Evolutionary conservation across 1,140 invertebrate genomes (phyloP).

Genomic region (Lasioglossum albipes): DNA sequence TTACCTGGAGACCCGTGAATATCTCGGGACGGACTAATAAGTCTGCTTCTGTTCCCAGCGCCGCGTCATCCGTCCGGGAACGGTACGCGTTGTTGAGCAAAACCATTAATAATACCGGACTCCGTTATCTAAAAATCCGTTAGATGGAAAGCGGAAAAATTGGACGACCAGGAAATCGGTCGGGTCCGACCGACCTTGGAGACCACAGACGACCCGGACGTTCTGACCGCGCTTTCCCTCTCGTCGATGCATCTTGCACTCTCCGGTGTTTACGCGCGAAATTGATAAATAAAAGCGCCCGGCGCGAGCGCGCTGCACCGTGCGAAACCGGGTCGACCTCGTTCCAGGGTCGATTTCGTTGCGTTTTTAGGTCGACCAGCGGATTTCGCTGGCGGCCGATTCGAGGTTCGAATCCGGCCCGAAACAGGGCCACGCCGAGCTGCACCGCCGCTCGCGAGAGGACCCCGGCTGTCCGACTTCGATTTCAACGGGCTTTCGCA

Average conservation of each 20-base stretch:
- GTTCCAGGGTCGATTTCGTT: not conserved
- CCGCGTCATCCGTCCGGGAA: not conserved
- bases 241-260: slow-evolving; percentile 37
- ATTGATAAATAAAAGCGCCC: slow-evolving; percentile 7
- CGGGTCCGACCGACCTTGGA: slow-evolving; percentile 31
- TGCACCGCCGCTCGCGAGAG: too few relatives aligned
- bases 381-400: not conserved
- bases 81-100: slow-evolving; percentile 19
- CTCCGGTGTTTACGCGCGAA: slow-evolving; percentile 18
- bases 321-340: not conserved
- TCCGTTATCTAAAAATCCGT: not conserved
- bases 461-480: too few relatives aligned
- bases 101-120: slow-evolving; percentile 27
- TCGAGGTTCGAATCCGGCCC: not conserved
- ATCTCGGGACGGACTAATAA: not conserved
- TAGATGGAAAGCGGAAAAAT: not conserved
- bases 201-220: slow-evolving; percentile 25
- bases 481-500: too few relatives aligned
- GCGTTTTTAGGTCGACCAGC: not conserved
- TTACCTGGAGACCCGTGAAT: not conserved
- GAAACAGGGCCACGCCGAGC: too few relatives aligned
- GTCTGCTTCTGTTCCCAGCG: too few relatives aligned
- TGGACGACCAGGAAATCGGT: not conserved
- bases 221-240: slow-evolving; percentile 51
- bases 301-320: too few relatives aligned